phyloP scores from a whole-genome alignment of 2,113 vertebrate species.

The Callipepla californica region DNA sequence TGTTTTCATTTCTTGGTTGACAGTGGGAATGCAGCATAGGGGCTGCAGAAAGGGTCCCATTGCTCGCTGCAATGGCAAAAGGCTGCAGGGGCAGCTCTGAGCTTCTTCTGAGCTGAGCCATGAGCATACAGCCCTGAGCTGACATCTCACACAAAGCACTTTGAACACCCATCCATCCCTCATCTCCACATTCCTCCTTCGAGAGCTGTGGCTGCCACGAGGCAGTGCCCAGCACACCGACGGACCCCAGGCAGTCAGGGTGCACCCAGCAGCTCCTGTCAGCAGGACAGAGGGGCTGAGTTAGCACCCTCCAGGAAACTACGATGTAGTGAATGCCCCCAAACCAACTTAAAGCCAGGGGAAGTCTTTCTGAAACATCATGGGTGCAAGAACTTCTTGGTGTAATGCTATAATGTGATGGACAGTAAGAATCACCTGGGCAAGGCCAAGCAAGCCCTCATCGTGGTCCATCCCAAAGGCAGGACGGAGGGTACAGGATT shows the following conservation, averaged over 20 bases:
- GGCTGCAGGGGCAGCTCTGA: conserved; percentile 1
- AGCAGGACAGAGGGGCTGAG: neutral
- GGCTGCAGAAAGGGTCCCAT: conserved; percentile 14
- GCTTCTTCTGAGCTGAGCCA: conserved; percentile 42
- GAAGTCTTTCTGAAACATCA: neutral
- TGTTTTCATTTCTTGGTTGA: neutral
- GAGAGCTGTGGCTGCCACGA: neutral
- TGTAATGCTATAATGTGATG: too few relatives aligned
- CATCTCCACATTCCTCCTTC: neutral
- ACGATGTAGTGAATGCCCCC: neutral
- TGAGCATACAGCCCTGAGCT: neutral
- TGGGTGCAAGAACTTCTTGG: neutral
- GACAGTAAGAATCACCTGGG: neutral
- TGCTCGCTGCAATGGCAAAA: neutral
- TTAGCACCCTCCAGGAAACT: neutral
- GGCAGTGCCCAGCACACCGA: neutral
- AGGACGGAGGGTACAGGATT: neutral
- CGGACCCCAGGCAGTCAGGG: neutral
- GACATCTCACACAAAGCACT: conserved; percentile 14
- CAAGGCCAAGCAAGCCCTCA: fast-evolving
- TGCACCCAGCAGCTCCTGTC: neutral
- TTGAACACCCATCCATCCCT: neutral
- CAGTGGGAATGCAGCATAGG: neutral
- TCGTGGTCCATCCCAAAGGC: neutral
- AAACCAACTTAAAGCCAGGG: neutral